Base-by-base conservation (phyloP, 1,140 invertebrate species). In the Euborellia annulipes region DNA sequence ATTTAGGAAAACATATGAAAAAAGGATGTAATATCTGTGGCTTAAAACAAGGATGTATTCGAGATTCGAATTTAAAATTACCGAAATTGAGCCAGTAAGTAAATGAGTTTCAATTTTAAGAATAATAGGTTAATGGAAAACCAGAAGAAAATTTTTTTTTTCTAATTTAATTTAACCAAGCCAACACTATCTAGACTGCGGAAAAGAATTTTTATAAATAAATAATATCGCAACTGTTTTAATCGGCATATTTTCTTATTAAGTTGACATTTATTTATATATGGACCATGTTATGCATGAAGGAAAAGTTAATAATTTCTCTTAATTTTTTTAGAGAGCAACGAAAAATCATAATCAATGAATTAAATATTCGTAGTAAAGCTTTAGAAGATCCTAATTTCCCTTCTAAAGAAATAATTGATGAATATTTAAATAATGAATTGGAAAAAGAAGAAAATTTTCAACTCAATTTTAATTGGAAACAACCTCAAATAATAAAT, bases 331-430 rank as follows among this genome's bases (percentile, higher is more conserved):
- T 17, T 50, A 82, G 79, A 55, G 69, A 69, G 60, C 68, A 73
- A 57, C 67, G 68, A 42, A 57, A 58, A 52, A 56, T 72, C 41
- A 69, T 79, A 17, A 76, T 76, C 55, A 71, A 78, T 40, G 83
- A 86, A 62, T 52, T 82, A 40, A 61, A 63, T 18, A 65, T 87
- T n/a, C 68, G 80, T 27, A 72, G 66, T 41, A 82, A 82, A 57
- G 77, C 81, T 3, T 53, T 85, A 17, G 46, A 62, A n/a, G 65
- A 71, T 55, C 60, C 67, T 9, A 64, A 69, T 34, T 86, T 86
- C 63, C 82, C 83, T 9, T 73, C 73, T 45, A 70, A 82, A 52
- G 70, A 75, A 55, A 62, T 87, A 30, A 78, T 87, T 54, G 70
- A 78, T 46, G 84, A 88, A 63, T 88, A 81, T 63, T 62, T 83